A percentile compares a stretch with the other conserved stretches of the same genome.
These are phyloP conservation scores for Vireo griseus DNA, from an alignment of 2,797 vertebrate genomes.

Conservation along the genomic window DNA sequence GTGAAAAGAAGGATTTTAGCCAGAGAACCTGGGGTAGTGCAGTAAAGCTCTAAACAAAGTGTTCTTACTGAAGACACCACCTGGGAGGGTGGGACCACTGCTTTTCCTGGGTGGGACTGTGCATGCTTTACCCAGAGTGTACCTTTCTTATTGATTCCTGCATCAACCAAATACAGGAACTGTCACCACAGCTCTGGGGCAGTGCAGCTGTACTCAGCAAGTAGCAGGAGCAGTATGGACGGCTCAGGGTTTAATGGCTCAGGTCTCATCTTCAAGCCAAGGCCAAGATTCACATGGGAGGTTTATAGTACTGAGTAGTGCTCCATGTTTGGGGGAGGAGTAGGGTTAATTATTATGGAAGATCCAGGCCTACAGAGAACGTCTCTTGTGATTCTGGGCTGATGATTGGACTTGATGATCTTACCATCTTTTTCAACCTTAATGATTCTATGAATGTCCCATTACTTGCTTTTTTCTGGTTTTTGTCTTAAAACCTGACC, in stretches of 20 bases:
- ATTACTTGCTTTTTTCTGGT: not conserved
- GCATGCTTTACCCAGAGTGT: not conserved
- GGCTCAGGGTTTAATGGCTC: not conserved
- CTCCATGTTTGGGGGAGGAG: not conserved
- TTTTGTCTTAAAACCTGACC: not conserved
- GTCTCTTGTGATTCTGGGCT: not conserved
- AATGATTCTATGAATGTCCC: not conserved
- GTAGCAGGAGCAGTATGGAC: not conserved
- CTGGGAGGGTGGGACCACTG: not conserved
- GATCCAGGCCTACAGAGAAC: not conserved
- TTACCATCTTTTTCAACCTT: not conserved
- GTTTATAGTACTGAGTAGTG: not conserved
- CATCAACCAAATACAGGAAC: not conserved
- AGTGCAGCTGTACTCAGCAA: not conserved
- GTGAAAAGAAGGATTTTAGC: not conserved
- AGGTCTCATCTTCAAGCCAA: not conserved
- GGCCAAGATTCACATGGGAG: not conserved
- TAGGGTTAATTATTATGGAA: not conserved
- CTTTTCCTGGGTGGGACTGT: not conserved
- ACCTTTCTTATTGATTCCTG: not conserved
- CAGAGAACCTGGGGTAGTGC: not conserved
- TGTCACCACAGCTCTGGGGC: accelerated
- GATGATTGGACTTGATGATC: not conserved
- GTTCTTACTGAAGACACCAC: not conserved
- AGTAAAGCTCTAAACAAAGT: not conserved